These are phyloP conservation scores for Microtus pennsylvanicus DNA, from an alignment of 2,113 vertebrate species.

Conservation along the genomic window DNA sequence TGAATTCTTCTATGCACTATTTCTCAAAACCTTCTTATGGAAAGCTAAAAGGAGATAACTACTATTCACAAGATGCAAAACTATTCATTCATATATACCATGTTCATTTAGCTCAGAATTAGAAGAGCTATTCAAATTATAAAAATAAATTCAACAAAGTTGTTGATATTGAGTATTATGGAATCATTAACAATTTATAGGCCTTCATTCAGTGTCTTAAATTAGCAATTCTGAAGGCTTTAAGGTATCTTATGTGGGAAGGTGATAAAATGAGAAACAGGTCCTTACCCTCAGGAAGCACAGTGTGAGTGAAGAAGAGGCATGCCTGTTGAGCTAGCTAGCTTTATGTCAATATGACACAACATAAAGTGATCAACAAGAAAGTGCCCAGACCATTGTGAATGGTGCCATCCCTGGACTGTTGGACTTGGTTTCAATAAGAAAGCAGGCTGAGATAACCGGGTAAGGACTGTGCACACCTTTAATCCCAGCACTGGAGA, in stretches of 20 bases:
- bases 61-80: conserved; percentile 32
- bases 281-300: background rate
- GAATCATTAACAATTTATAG: background rate
- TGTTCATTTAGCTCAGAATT: background rate
- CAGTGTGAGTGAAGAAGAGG: background rate
- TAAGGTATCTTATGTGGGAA: background rate
- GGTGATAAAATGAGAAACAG: conserved; percentile 1
- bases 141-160: conserved; percentile 39
- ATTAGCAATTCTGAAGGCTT: background rate
- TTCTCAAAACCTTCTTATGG: background rate
- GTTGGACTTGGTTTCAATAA: background rate
- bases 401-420: background rate
- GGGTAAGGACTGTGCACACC: background rate
- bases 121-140: background rate
- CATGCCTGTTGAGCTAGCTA: background rate
- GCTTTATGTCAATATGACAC: background rate
- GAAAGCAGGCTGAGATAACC: background rate
- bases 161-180: background rate
- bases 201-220: background rate
- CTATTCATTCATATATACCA: background rate
- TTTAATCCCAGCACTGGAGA: background rate
- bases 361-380: background rate
- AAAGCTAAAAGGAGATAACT: background rate
- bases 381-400: background rate
- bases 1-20: background rate